phyloP scores from a whole-genome alignment of 2,113 vertebrate genomes.

The Cottus gobio region DNA sequence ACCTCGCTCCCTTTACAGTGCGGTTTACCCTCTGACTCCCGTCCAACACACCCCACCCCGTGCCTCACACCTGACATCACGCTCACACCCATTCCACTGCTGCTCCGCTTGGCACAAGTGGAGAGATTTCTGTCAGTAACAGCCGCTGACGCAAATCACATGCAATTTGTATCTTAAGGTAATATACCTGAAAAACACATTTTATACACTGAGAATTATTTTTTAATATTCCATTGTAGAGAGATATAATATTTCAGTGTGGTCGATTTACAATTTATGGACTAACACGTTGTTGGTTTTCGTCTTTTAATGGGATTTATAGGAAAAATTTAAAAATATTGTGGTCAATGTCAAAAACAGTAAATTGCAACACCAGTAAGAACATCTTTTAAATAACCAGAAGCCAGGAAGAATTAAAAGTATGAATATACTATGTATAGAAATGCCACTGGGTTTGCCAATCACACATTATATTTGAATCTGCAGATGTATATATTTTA shows the following conservation, averaged over 20 bases:
- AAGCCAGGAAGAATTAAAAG: background rate
- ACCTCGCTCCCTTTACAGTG: slow-evolving; percentile 51
- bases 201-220: background rate
- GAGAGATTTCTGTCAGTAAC: background rate
- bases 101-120: background rate
- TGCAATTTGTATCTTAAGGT: background rate
- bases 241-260: background rate
- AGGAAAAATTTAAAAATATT: too few relatives aligned
- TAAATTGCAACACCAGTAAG: background rate
- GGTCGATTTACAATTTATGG: background rate
- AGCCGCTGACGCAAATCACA: background rate
- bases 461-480: background rate
- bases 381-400: background rate
- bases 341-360: too few relatives aligned
- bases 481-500: background rate
- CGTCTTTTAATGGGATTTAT: too few relatives aligned
- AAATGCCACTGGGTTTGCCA: background rate
- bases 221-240: background rate
- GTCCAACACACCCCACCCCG: slow-evolving; percentile 52
- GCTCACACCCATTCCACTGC: slow-evolving; percentile 40
- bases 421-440: background rate
- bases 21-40: slow-evolving; percentile 65
- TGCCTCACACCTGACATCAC: slow-evolving; percentile 64
- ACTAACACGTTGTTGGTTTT: too few relatives aligned
- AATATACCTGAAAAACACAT: background rate